Conservation (phyloP, 2,113 vertebrate genomes). For the Gallinago jamesoni region DNA sequence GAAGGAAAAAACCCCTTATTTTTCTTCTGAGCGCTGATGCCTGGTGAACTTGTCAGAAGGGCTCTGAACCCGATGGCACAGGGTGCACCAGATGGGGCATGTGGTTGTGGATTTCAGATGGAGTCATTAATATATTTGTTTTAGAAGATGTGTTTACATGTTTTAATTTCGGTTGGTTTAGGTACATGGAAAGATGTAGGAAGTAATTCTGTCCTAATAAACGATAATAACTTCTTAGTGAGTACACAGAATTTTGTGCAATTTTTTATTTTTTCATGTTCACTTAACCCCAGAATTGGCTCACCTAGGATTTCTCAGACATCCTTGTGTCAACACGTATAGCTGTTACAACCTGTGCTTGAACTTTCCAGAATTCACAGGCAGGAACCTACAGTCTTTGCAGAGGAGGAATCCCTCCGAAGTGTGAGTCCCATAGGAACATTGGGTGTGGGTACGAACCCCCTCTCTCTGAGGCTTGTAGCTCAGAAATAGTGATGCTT, state of each 20-base stretch:
- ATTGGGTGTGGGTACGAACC: accelerated
- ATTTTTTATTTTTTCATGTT: not conserved
- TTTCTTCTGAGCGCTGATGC: not conserved
- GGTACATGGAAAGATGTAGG: not conserved
- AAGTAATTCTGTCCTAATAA: not conserved
- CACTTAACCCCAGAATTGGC: not conserved
- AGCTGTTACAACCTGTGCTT: not conserved
- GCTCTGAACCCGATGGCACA: not conserved
- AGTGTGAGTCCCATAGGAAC: not conserved
- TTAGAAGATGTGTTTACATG: not conserved
- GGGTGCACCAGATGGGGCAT: not conserved
- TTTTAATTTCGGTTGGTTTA: not conserved
- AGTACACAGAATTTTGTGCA: not conserved
- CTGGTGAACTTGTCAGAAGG: not conserved
- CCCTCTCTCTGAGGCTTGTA: accelerated
- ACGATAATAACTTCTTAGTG: not conserved
- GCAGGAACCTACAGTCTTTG: not conserved
- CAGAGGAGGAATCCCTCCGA: not conserved
- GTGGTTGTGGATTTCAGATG: not conserved
- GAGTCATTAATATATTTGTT: not conserved
- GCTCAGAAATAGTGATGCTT: not conserved
- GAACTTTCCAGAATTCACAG: not conserved
- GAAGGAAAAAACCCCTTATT: not conserved
- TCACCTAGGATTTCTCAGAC: not conserved
- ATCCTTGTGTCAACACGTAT: not conserved